Percentiles rank a stretch among this genome's conserved stretches.
Evolutionary conservation across 2,797 vertebrate genomes (phyloP).

Genomic region (Sibirionetta formosa): DNA sequence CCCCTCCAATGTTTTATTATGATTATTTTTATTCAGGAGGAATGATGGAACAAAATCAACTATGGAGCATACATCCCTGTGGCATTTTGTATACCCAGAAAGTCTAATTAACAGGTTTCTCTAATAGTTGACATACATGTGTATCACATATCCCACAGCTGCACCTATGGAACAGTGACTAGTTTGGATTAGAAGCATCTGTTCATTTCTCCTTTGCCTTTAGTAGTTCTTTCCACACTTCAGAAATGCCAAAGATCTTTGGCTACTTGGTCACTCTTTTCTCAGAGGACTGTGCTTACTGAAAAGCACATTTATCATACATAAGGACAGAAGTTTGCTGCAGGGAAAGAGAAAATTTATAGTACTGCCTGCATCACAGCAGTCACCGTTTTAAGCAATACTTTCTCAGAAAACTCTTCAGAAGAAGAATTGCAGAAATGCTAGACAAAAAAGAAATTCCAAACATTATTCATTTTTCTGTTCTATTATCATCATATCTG

Average conservation of each 20-base stretch:
- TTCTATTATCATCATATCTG: not conserved
- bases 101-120: not conserved
- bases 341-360: not conserved
- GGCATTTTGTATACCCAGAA: not conserved
- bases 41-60: not conserved
- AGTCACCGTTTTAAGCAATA: not conserved
- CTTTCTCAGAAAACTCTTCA: not conserved
- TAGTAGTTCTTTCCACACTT: not conserved
- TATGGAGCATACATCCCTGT: fast-evolving
- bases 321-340: not conserved
- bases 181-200: not conserved
- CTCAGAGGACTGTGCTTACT: not conserved
- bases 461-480: not conserved
- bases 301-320: not conserved
- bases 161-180: not conserved
- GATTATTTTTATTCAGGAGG: not conserved
- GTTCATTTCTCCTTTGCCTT: not conserved
- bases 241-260: not conserved
- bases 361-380: not conserved
- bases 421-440: not conserved
- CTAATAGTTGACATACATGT: not conserved
- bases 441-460: not conserved
- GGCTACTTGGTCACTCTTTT: not conserved
- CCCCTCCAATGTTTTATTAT: not conserved
- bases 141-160: not conserved